Base-by-base conservation (phyloP, 2,113 vertebrate species). In the Amphilophus citrinellus region DNA sequence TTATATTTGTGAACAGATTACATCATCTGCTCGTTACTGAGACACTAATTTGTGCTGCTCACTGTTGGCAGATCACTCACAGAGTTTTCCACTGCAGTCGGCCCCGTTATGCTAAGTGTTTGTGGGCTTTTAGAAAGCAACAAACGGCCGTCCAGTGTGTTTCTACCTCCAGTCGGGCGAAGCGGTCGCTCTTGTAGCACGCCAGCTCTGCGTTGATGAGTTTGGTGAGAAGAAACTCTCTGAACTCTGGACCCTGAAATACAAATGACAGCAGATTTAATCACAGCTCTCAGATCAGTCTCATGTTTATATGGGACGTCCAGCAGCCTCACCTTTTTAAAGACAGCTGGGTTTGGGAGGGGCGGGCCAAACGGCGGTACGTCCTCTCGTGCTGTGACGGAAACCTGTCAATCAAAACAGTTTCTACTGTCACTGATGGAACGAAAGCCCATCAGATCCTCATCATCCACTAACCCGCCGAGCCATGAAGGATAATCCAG, bases 151-250 rank as follows among this genome's bases (percentile, higher is more conserved):
- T 14, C 44, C 5, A 10, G 7, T n/a, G 44, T 35, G 56, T 5
- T 24, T 92, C 95, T 93, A 99, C 98, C 98, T 99, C 97, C 86
- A 99, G 96, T 58, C 97, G 98, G 0, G 98, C 97, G 75, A 99
- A 99, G 91, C 98, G 98, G 85, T 98, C 97, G 0, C 98, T 98
- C 93, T 98, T 98, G 96, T 98, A 99, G 93, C 98, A 98, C 47
- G 98, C 97, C 0, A 97, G 93, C 94, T 99, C 98, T 0, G 97
- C 98, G 0, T 99, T 99, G 89, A 98, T 98, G 88, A 99, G 97
- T 86, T 99, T 99, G 13, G 98, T 98, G 79, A 99, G 97, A 37
- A 99, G 96, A 85, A 99, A 99, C 86, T 99, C 98, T 39, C 97
- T 95, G 94, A 99, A 99, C 93, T 98, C 98, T 0, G 95, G 96